Evolutionary conservation across 2,888 invertebrate species (phyloP).

Genomic region (Platycheirus albimanus): DNA sequence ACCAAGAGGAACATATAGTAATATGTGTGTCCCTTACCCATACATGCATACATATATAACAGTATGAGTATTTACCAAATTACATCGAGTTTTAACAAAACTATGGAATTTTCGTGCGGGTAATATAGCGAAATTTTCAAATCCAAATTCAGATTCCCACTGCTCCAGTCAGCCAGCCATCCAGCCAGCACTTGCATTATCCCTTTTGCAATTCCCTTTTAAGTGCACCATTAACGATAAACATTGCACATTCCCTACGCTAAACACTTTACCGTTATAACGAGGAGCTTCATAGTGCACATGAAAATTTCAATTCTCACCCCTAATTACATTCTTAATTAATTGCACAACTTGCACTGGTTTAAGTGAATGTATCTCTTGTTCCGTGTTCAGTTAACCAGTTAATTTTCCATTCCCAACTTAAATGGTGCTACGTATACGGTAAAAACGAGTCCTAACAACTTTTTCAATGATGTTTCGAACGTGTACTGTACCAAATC

Average conservation of each 20-base stretch:
- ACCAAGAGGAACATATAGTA: not conserved
- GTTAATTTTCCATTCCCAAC: slow-evolving; percentile 35
- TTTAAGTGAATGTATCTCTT: slow-evolving; percentile 33
- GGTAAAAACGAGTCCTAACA: not conserved
- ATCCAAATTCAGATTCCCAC: not conserved
- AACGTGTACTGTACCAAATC: slow-evolving; percentile 17
- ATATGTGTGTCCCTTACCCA: not conserved
- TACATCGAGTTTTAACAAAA: not conserved
- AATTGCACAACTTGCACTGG: slow-evolving; percentile 61
- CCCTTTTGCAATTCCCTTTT: slow-evolving; percentile 16
- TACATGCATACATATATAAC: too few species aligned
- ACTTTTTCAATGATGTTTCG: slow-evolving; percentile 1
- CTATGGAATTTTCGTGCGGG: not conserved
- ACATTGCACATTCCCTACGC: not conserved
- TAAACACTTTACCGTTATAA: not conserved
- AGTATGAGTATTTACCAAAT: too few species aligned
- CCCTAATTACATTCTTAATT: slow-evolving; percentile 67
- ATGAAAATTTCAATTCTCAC: slow-evolving; percentile 63
- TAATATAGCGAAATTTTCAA: not conserved
- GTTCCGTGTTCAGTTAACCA: slow-evolving; percentile 39
- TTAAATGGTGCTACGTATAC: slow-evolving; percentile 12
- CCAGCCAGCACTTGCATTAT: not conserved
- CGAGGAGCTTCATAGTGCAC: slow-evolving; percentile 16
- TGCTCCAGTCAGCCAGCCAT: too few species aligned
- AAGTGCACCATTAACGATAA: slow-evolving; percentile 16